Percentiles rank a stretch among this genome's conserved stretches.
phyloP scores from a whole-genome alignment of 2,797 vertebrate species.

The Gallinago stenura region DNA sequence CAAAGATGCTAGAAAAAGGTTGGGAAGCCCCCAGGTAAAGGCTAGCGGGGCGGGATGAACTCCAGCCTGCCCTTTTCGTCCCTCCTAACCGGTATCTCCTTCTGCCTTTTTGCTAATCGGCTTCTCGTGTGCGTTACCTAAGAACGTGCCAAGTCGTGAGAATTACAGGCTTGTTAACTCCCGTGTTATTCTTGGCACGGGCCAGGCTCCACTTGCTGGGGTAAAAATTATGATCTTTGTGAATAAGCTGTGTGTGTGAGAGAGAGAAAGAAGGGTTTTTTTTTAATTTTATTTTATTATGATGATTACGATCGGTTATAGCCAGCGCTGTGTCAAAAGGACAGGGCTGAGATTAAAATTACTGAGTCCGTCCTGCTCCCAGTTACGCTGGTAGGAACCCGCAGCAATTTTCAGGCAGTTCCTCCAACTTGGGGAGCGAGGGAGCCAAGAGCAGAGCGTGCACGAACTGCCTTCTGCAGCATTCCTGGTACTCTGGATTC shows the following conservation, averaged over 20 bases:
- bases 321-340: constrained; percentile 31
- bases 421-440: background rate
- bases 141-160: constrained; percentile 69
- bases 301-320: background rate
- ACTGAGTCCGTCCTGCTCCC: background rate
- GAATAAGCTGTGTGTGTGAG: constrained; percentile 47
- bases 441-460: constrained; percentile 47
- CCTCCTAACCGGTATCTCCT: background rate
- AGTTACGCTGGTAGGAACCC: background rate
- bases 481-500: constrained; percentile 32
- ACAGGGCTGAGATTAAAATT: constrained; percentile 1
- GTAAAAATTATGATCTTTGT: constrained; percentile 55
- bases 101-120: constrained; percentile 25
- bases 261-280: background rate
- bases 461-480: constrained; percentile 17
- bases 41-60: background rate
- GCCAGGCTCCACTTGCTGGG: constrained; percentile 45
- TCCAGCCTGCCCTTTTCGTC: background rate
- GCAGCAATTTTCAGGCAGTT: background rate
- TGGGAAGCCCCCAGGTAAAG: background rate
- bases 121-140: constrained; percentile 46
- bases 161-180: constrained; percentile 73
- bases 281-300: background rate
- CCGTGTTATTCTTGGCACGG: constrained; percentile 51
- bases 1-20: background rate